Conservation (phyloP, 2,888 invertebrate genomes). For the Pocota personata region DNA sequence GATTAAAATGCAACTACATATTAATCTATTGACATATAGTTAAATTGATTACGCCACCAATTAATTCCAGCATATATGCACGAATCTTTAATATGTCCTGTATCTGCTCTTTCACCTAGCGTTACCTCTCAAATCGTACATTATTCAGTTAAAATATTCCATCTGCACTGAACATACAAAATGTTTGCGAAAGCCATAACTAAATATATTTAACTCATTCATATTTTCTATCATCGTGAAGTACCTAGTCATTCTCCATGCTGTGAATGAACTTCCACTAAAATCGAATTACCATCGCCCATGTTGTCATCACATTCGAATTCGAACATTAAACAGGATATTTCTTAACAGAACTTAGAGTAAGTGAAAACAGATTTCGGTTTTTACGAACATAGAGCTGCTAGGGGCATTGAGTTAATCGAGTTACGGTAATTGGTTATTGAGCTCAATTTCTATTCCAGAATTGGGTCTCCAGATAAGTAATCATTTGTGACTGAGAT, state of each 20-base stretch:
- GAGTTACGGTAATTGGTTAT: constrained; percentile 40
- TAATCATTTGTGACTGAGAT: not conserved
- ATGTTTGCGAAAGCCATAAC: no score
- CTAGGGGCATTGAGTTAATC: constrained; percentile 5
- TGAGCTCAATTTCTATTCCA: not conserved
- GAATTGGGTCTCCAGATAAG: not conserved
- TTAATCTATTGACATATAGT: no score
- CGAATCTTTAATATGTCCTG: no score
- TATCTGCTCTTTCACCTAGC: no score
- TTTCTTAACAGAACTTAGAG: constrained; percentile 17
- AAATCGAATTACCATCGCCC: not conserved
- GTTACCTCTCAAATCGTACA: no score
- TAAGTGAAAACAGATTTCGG: constrained; percentile 42
- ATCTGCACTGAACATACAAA: no score
- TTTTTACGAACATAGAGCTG: not conserved
- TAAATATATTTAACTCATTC: no score
- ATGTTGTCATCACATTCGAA: not conserved
- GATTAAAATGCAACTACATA: no score
- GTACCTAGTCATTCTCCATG: not conserved
- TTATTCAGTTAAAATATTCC: no score
- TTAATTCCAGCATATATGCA: no score
- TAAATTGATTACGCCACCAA: no score
- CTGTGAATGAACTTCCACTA: constrained; percentile 16
- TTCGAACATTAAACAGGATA: constrained; percentile 23
- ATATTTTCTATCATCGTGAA: no score